A percentile compares a stretch with the other conserved stretches of the same genome.
phyloP scores from a whole-genome alignment of 2,888 invertebrate genomes.

The Drosophila hamatofila region DNA sequence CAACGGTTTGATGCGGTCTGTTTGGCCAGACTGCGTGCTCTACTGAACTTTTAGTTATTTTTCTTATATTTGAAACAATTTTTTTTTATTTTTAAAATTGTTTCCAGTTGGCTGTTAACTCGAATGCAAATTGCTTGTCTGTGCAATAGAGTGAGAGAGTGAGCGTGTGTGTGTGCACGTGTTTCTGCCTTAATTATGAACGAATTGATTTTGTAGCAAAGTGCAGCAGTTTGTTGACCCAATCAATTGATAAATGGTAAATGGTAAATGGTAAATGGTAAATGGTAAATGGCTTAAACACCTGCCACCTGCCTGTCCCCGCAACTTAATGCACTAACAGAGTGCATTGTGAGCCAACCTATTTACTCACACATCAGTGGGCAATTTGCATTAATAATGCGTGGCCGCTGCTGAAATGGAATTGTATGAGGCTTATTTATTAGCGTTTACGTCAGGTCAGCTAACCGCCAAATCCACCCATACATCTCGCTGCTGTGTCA shows the following conservation, averaged over 20 bases:
- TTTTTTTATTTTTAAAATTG: slow-evolving; percentile 60
- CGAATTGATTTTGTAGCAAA: slow-evolving; percentile 47
- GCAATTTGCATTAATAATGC: slow-evolving; percentile 66
- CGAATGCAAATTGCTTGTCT: slow-evolving; percentile 45
- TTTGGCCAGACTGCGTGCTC: slow-evolving; percentile 39
- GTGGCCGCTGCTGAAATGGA: slow-evolving; percentile 44
- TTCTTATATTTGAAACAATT: slow-evolving; percentile 14
- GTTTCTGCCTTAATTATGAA: slow-evolving; percentile 57
- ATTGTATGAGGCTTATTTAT: slow-evolving; percentile 40
- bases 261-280: slow-evolving; percentile 45
- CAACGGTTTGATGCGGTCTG: slow-evolving; percentile 65
- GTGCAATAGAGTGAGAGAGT: not conserved
- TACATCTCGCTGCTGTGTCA: not conserved
- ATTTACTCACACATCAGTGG: slow-evolving; percentile 51
- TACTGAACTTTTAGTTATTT: slow-evolving; percentile 20
- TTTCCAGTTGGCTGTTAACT: slow-evolving; percentile 34
- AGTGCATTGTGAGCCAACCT: slow-evolving; percentile 20
- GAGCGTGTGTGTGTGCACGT: not conserved
- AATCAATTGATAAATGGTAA: slow-evolving; percentile 62
- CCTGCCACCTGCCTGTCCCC: slow-evolving; percentile 25
- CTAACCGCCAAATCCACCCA: slow-evolving; percentile 2
- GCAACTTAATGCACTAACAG: not conserved
- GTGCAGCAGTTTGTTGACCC: slow-evolving; percentile 63
- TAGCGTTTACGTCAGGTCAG: slow-evolving; percentile 20
- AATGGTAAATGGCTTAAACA: slow-evolving; percentile 47